Evolutionary conservation across 2,888 invertebrate species (phyloP).

Genomic region (Notodonta ziczac): DNA sequence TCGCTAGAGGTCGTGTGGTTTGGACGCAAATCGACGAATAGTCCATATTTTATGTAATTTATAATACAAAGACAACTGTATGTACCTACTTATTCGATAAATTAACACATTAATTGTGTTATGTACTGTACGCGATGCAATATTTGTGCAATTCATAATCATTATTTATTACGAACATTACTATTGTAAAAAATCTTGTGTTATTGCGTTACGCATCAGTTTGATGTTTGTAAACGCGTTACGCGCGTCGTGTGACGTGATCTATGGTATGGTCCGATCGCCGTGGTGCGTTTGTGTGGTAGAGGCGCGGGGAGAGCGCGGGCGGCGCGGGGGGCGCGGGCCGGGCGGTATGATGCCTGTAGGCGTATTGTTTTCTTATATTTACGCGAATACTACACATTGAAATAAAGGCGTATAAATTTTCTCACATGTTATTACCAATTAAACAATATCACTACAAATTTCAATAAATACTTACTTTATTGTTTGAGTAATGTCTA

Average conservation of each 20-base stretch:
- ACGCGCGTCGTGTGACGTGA: too few relatives aligned
- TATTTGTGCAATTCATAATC: not conserved
- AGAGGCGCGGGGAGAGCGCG: not conserved
- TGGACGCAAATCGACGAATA: constrained; percentile 1
- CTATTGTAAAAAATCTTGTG: not conserved
- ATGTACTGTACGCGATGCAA: not conserved
- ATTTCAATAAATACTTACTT: not conserved
- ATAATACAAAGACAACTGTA: not conserved
- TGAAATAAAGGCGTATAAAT: too few relatives aligned
- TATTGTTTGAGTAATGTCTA: not conserved
- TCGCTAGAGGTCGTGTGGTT: constrained; percentile 18
- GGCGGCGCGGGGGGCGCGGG: not conserved
- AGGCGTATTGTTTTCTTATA: too few relatives aligned
- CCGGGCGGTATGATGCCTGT: too few relatives aligned
- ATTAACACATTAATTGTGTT: not conserved
- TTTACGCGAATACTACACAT: too few relatives aligned
- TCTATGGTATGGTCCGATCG: too few relatives aligned
- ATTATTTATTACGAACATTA: not conserved
- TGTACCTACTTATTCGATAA: not conserved
- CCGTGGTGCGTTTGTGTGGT: not conserved
- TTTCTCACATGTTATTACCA: too few relatives aligned
- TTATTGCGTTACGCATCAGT: too few relatives aligned
- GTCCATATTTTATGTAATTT: not conserved
- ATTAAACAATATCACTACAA: not conserved
- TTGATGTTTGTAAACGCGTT: too few relatives aligned